Evolutionary conservation across 2,797 vertebrate genomes (phyloP).

Genomic region (Danionella dracula): DNA sequence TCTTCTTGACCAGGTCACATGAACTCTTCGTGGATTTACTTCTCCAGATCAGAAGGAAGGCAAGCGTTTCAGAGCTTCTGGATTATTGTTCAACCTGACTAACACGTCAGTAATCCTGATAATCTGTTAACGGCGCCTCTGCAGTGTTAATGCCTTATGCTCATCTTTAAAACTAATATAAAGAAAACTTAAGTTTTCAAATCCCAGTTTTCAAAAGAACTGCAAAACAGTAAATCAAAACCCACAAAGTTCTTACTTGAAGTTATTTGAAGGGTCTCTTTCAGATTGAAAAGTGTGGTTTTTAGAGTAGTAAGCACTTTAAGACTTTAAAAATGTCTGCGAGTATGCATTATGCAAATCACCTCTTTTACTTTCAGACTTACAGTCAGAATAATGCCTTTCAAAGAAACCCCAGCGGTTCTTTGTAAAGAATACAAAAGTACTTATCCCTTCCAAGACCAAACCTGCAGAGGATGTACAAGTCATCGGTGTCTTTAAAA

Average conservation of each 20-base stretch:
- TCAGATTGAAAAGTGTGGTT: slow-evolving; percentile 12
- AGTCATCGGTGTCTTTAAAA: slow-evolving; percentile 16
- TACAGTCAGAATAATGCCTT: slow-evolving; percentile 15
- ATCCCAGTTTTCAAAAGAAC: too few relatives aligned
- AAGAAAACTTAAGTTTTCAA: too few relatives aligned
- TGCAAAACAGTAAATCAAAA: too few relatives aligned
- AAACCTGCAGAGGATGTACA: neutral
- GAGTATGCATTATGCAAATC: slow-evolving; percentile 45
- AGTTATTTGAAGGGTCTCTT: slow-evolving; percentile 14
- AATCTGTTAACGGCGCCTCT: too few relatives aligned
- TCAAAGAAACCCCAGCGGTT: slow-evolving; percentile 26
- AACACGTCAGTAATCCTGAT: slow-evolving; percentile 31
- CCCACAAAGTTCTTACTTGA: neutral
- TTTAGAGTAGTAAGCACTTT: slow-evolving; percentile 31
- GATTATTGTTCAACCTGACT: slow-evolving; percentile 34
- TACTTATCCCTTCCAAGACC: slow-evolving; percentile 9
- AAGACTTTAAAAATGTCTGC: slow-evolving; percentile 32
- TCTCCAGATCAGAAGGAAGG: neutral
- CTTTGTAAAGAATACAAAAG: slow-evolving; percentile 32
- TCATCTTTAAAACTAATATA: too few relatives aligned
- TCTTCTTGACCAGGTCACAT: too few relatives aligned
- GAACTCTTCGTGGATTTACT: too few relatives aligned
- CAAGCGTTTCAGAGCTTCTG: neutral
- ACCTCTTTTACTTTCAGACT: neutral
- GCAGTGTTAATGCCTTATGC: too few relatives aligned